Evolutionary conservation across 2,113 vertebrate genomes (phyloP).

Genomic region (Dinomys branickii): DNA sequence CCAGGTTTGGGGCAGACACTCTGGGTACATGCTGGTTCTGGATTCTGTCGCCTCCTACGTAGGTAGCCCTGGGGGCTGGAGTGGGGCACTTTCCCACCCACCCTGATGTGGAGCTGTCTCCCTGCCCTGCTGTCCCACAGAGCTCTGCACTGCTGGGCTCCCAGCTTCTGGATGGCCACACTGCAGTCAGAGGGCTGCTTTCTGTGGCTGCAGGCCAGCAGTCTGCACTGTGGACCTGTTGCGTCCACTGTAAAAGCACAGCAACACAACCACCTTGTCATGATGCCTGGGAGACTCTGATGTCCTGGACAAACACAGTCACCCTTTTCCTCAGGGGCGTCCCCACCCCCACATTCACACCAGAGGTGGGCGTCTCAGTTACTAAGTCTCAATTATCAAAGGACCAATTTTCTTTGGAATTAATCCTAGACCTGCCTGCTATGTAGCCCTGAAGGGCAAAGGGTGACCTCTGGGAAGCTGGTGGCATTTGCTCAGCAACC

Average conservation of each 20-base stretch:
- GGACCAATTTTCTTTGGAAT: rapidly evolving
- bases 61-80: not conserved
- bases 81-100: not conserved
- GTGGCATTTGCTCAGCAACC: not conserved
- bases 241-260: not conserved
- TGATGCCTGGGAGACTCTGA: not conserved
- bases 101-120: not conserved
- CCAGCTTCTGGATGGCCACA: not conserved
- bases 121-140: not conserved
- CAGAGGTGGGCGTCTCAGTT: not conserved
- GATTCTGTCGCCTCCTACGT: not conserved
- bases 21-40: rapidly evolving
- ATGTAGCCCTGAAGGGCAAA: not conserved
- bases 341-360: not conserved
- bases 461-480: not conserved
- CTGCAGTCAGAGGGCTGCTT: not conserved
- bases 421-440: not conserved
- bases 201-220: not conserved
- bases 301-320: not conserved
- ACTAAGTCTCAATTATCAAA: not conserved
- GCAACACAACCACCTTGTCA: rapidly evolving
- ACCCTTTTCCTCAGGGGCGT: rapidly evolving
- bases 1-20: not conserved
- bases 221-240: not conserved
- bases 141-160: not conserved